Evolutionary conservation across 2,888 invertebrate species (phyloP).

Genomic region (Drosophila glabriapex): DNA sequence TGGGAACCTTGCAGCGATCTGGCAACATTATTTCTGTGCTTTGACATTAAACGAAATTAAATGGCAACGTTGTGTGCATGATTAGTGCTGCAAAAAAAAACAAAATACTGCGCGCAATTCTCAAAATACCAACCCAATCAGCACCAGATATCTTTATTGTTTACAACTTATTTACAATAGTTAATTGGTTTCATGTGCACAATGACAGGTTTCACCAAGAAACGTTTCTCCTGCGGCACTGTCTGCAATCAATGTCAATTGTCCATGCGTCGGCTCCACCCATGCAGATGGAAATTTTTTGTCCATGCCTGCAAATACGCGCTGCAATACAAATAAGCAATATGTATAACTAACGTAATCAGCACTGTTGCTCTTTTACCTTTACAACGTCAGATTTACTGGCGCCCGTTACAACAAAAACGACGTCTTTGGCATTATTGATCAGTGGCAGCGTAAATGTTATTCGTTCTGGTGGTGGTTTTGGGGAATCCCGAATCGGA

Average conservation of each 20-base stretch:
- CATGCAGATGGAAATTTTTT: conserved; percentile 90
- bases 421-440: conserved; percentile 92
- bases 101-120: conserved; percentile 8
- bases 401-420: conserved; percentile 94
- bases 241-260: conserved; percentile 54
- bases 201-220: neutral
- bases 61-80: conserved; percentile 26
- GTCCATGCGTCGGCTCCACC: conserved; percentile 85
- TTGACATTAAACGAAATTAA: neutral
- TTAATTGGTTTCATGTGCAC: neutral
- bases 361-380: conserved; percentile 86
- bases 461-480: conserved; percentile 95
- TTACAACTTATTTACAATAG: neutral
- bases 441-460: conserved; percentile 96
- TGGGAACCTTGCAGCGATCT: conserved; percentile 5
- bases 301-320: conserved; percentile 91
- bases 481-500: conserved; percentile 96
- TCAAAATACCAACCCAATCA: conserved; percentile 3
- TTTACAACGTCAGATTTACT: conserved; percentile 95
- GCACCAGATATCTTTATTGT: conserved; percentile 14
- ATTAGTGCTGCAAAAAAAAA: neutral
- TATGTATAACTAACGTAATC: neutral
- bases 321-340: conserved; percentile 86
- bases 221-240: conserved; percentile 42
- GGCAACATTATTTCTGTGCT: conserved; percentile 20